Percentiles rank a stretch among this genome's conserved stretches.
Conservation (phyloP, 2,113 vertebrate species). For the Callocephalon fimbriatum region DNA sequence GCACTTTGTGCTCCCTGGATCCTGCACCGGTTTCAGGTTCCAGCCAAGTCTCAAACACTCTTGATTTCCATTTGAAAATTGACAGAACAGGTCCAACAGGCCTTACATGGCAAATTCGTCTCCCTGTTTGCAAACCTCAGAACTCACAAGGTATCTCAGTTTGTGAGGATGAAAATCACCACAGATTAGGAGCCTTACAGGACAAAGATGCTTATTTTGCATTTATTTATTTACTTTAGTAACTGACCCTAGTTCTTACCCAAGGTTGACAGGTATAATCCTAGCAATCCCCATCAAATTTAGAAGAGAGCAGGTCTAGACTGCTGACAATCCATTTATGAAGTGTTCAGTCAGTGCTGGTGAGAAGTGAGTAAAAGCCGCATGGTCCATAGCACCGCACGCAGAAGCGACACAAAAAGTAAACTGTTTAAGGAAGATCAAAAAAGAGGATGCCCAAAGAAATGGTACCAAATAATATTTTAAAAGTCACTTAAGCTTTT, state of each 20-base stretch:
- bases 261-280: not conserved
- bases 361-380: not conserved
- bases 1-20: not conserved
- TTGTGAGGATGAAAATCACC: not conserved
- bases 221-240: not conserved
- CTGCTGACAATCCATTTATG: not conserved
- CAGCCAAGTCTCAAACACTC: not conserved
- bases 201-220: not conserved
- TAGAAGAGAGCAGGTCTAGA: not conserved
- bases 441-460: not conserved
- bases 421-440: not conserved
- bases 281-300: not conserved
- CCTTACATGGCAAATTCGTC: not conserved
- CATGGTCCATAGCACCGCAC: accelerated
- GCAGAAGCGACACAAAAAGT: not conserved
- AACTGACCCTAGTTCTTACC: not conserved
- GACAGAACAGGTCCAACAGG: not conserved
- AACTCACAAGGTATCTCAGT: not conserved
- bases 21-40: not conserved
- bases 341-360: not conserved
- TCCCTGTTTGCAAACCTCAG: not conserved
- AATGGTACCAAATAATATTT: not conserved
- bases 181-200: not conserved
- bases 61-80: not conserved
- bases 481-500: not conserved